Conservation (phyloP, 2,113 vertebrate species). For the Piprites chloris region DNA sequence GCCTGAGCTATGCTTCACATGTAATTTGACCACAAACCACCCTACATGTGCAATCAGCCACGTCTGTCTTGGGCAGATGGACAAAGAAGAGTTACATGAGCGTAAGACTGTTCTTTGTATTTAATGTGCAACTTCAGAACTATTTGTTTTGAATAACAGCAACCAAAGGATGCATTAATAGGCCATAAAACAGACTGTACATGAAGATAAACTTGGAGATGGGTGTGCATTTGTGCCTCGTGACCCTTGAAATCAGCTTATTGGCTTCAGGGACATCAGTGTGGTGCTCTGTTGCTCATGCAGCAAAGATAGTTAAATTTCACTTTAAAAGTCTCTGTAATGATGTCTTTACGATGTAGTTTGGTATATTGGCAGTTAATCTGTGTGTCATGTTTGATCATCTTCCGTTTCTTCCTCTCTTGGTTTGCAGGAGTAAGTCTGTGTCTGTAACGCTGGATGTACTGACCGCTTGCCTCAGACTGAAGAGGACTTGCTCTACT, state of each 20-base stretch:
- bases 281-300: neutral
- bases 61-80: neutral
- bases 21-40: neutral
- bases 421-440: constrained; percentile 58
- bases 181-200: neutral
- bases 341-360: neutral
- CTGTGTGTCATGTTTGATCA: neutral
- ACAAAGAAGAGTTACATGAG: neutral
- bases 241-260: neutral
- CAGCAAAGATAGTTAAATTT: neutral
- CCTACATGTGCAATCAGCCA: accelerated
- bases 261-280: neutral
- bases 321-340: neutral
- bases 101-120: neutral
- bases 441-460: constrained; percentile 60
- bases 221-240: neutral
- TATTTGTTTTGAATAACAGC: neutral
- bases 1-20: neutral
- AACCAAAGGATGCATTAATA: neutral
- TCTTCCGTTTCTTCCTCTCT: neutral
- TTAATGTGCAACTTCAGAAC: neutral
- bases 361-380: neutral
- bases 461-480: constrained; percentile 62
- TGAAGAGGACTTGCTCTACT: constrained; percentile 66
- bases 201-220: neutral